These are phyloP conservation scores for Geophilus truncorum DNA, from an alignment of 2,888 invertebrate genomes.

Conservation along the genomic window DNA sequence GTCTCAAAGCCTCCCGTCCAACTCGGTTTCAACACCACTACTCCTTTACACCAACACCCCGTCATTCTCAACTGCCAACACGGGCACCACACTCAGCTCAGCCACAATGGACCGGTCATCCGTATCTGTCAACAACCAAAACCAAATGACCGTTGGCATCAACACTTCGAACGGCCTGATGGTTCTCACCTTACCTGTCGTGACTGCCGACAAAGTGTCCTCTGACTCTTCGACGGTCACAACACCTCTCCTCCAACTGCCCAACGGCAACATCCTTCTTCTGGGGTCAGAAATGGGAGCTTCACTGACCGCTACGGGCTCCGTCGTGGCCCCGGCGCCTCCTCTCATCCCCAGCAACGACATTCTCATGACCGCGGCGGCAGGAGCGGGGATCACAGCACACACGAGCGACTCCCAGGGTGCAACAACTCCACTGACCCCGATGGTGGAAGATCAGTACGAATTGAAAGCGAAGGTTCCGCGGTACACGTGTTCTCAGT, in stretches of 20 bases:
- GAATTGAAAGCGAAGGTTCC: slow-evolving; percentile 17
- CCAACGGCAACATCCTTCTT: slow-evolving; percentile 15
- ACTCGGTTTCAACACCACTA: background rate
- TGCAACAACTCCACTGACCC: background rate
- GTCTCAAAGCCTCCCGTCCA: background rate
- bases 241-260: slow-evolving; percentile 11
- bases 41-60: background rate
- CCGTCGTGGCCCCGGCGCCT: background rate
- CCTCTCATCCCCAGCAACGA: background rate
- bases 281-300: background rate
- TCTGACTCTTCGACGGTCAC: background rate
- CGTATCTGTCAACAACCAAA: background rate
- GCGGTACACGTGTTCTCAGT: slow-evolving; percentile 23
- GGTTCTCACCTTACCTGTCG: slow-evolving; percentile 19
- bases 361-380: slow-evolving; percentile 21
- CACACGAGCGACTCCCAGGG: background rate
- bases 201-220: slow-evolving; percentile 25
- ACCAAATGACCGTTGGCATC: slow-evolving; percentile 30
- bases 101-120: background rate
- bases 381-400: background rate
- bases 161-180: slow-evolving; percentile 27
- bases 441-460: background rate
- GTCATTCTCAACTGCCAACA: background rate
- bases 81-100: background rate
- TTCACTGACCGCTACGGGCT: background rate